These are phyloP conservation scores for Morbakka virulenta DNA, from an alignment of 30 jellyfish, hydroid and myxozoan genomes.

Conservation along the genomic window DNA sequence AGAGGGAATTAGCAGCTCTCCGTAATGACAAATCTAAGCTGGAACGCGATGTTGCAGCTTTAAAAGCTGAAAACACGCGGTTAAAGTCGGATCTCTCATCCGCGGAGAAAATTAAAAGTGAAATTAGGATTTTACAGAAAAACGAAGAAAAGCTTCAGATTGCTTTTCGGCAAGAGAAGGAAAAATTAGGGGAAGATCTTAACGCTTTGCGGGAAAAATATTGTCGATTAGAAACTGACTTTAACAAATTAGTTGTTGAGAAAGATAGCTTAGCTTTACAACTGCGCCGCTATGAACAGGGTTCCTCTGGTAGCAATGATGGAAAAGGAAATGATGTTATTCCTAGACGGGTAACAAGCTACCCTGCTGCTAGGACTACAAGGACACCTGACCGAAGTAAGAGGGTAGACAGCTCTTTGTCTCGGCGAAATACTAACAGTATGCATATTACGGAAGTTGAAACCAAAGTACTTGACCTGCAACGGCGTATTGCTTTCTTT, in stretches of 20 bases:
- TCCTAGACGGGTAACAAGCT: constrained; percentile 53
- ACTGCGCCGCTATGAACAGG: constrained; percentile 67
- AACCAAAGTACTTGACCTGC: constrained; percentile 90
- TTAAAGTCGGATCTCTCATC: constrained; percentile 75
- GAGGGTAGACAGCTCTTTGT: constrained; percentile 29
- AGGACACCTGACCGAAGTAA: constrained; percentile 45
- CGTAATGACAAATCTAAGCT: constrained; percentile 79
- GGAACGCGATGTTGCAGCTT: constrained; percentile 88
- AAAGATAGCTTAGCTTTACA: constrained; percentile 84
- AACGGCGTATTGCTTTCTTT: constrained; percentile 93
- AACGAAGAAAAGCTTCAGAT: constrained; percentile 84
- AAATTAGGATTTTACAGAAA: constrained; percentile 73
- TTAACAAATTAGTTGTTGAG: constrained; percentile 66
- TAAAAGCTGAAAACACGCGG: constrained; percentile 84
- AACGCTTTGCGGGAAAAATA: constrained; percentile 60
- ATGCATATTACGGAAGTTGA: constrained; percentile 95
- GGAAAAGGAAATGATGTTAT: constrained; percentile 17
- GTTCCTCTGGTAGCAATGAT: constrained; percentile 5
- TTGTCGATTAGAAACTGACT: constrained; percentile 69
- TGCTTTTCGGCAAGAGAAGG: constrained; percentile 75
- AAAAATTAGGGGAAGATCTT: constrained; percentile 67
- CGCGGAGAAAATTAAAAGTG: constrained; percentile 87
- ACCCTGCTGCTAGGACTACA: constrained; percentile 53
- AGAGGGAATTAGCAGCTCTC: constrained; percentile 77
- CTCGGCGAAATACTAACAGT: constrained; percentile 74